Evolutionary conservation across 1,140 invertebrate genomes (phyloP), one percentile per base, ranked within the genome.

Genomic region (Neodiprion lecontei): DNA sequence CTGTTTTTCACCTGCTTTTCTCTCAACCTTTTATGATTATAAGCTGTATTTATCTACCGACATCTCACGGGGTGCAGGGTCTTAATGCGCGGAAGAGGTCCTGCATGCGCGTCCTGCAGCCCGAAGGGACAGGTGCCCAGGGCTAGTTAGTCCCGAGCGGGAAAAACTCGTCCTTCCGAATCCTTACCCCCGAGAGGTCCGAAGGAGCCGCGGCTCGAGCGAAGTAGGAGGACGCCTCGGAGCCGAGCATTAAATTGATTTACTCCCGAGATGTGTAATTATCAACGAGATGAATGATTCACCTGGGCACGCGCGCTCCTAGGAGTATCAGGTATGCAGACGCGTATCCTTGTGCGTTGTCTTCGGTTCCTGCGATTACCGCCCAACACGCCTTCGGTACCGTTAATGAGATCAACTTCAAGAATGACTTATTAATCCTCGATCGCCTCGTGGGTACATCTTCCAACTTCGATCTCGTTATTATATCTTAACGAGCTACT

Each of bases 1-100:
- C n/a, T 61, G 67, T 17, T 76, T 80, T 81, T 82, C 80, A 82
- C 80, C 80, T 81, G 80, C 79, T 82, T 81, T 82, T 67, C 80
- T 79, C 75, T 76, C 73, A 5, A 7, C 53, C 28, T 61, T 75
- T 74, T 72, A 23, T 17, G 61, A 69, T 69, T 69, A 69, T 68
- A 17, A 48, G 53, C 7, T 12, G 72, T 53, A 77, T 80, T 80
- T 80, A 80, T 80, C 79, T 66, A 50, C 48, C 48, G 68, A 74
- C 75, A 80, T 81, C 79, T 80, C 76, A 74, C 70, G 14, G 68
- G 40, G 48, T 67, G 53, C 21, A 66, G 23, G 28, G 67, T 12
- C 47, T 17, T 61, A 50, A 61, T 48, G 71, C 66, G 72, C 66
- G n/a, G 48, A 48, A 73, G 68, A 47, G n/a, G 65, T 73, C 68